These are phyloP conservation scores for Torymus aiolomorphi DNA, from an alignment of 2,888 invertebrate genomes.

Conservation along the genomic window DNA sequence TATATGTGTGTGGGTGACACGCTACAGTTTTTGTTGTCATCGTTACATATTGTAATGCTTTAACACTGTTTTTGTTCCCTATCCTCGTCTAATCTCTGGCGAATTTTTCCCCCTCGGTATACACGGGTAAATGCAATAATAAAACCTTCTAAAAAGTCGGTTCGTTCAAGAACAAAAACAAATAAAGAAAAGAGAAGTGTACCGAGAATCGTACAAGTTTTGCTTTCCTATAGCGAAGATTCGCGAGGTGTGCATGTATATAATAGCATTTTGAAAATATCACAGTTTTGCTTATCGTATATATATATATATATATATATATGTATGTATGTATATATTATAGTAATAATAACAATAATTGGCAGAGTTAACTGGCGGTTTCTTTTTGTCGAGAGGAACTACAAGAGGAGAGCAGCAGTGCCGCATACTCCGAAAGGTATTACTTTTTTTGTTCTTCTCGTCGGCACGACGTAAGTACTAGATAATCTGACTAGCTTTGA, in stretches of 20 bases:
- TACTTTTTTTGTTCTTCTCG: not conserved
- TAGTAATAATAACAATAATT: not conserved
- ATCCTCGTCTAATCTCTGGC: constrained; percentile 1
- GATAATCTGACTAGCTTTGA: constrained; percentile 42
- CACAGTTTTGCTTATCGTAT: constrained; percentile 51
- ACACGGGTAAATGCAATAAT: constrained; percentile 18
- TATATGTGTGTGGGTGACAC: not conserved
- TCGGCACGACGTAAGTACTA: constrained; percentile 33
- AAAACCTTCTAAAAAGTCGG: constrained; percentile 2
- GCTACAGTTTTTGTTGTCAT: not conserved
- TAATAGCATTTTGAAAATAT: constrained; percentile 46
- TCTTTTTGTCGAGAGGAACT: constrained; percentile 32
- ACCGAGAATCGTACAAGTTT: not conserved
- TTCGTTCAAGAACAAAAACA: constrained; percentile 3
- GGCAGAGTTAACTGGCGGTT: constrained; percentile 5
- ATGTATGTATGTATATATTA: constrained; percentile 8
- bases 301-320: not conserved
- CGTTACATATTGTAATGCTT: not conserved
- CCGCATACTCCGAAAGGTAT: not conserved
- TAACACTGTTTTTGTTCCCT: constrained; percentile 3
- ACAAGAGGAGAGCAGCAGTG: constrained; percentile 6
- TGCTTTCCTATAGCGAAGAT: not conserved
- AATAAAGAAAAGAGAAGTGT: not conserved
- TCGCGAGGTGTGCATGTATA: not conserved
- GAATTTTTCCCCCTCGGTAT: not conserved